These are phyloP conservation scores for Hemiscyllium ocellatum DNA, from an alignment of 2,113 vertebrate species.

Conservation along the genomic window DNA sequence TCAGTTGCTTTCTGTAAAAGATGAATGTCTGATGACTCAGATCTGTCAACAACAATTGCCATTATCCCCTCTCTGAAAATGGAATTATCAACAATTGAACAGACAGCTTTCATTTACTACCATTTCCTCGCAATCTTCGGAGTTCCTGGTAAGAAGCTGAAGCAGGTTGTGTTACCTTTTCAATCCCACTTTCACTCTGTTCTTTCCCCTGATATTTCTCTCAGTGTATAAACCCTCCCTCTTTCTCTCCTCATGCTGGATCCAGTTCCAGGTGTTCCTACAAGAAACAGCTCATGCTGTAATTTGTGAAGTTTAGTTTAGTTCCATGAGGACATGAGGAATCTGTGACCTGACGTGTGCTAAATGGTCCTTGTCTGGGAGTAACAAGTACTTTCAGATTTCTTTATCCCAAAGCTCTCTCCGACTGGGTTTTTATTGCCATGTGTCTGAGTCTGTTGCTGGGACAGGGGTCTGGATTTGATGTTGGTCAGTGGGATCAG, in stretches of 20 bases:
- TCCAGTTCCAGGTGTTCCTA: neutral
- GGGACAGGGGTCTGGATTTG: no score
- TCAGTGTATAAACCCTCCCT: neutral
- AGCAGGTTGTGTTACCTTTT: no score
- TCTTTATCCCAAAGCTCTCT: no score
- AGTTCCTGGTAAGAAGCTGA: neutral
- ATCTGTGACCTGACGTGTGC: no score
- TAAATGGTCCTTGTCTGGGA: no score
- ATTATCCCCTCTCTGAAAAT: neutral
- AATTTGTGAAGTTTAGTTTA: no score
- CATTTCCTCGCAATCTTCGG: neutral
- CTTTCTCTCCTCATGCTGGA: no score
- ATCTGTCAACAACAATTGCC: neutral
- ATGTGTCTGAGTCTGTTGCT: no score
- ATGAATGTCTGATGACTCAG: neutral
- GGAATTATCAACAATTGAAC: neutral
- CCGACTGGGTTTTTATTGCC: no score
- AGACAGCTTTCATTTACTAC: neutral
- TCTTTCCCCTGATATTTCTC: neutral
- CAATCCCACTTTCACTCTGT: neutral
- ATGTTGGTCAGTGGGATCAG: no score
- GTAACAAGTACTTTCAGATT: no score
- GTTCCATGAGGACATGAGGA: no score
- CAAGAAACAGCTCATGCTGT: neutral
- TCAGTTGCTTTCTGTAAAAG: neutral